These are phyloP conservation scores for Malaclemys terrapin DNA, from an alignment of 2,113 vertebrate species.

Conservation along the genomic window DNA sequence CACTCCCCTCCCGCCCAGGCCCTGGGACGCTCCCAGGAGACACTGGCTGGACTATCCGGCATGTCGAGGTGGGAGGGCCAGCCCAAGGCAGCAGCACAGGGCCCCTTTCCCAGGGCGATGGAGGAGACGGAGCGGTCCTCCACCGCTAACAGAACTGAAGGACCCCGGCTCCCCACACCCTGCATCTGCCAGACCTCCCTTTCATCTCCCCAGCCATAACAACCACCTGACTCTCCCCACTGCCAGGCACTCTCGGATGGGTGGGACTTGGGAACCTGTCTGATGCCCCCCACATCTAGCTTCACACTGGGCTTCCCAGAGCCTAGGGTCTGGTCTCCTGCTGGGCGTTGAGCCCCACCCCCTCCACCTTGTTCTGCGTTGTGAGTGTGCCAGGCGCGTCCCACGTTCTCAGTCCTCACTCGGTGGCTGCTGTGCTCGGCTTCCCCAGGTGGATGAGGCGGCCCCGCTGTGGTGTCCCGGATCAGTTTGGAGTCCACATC, in stretches of 20 bases:
- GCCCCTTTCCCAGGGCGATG: background rate
- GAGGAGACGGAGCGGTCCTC: background rate
- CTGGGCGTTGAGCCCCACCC: accelerated
- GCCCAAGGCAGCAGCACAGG: background rate
- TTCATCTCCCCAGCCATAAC: accelerated
- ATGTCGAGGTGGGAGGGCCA: background rate
- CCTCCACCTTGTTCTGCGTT: accelerated
- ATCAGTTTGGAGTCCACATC: conserved; percentile 81
- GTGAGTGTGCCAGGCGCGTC: accelerated
- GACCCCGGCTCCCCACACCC: no score
- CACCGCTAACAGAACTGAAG: background rate
- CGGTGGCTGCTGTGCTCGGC: background rate
- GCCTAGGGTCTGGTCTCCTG: background rate
- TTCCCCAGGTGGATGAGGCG: conserved; percentile 90
- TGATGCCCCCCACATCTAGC: background rate
- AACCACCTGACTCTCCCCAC: background rate
- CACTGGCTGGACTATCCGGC: background rate
- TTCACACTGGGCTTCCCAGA: background rate
- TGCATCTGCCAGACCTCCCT: background rate
- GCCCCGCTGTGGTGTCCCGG: conserved; percentile 93
- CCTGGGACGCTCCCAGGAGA: no score
- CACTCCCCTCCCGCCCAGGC: background rate
- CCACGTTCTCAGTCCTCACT: background rate
- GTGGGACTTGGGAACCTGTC: background rate
- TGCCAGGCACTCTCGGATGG: background rate